These are phyloP conservation scores for Gastrophysa polygoni DNA, from an alignment of 2,888 invertebrate species.

Conservation along the genomic window DNA sequence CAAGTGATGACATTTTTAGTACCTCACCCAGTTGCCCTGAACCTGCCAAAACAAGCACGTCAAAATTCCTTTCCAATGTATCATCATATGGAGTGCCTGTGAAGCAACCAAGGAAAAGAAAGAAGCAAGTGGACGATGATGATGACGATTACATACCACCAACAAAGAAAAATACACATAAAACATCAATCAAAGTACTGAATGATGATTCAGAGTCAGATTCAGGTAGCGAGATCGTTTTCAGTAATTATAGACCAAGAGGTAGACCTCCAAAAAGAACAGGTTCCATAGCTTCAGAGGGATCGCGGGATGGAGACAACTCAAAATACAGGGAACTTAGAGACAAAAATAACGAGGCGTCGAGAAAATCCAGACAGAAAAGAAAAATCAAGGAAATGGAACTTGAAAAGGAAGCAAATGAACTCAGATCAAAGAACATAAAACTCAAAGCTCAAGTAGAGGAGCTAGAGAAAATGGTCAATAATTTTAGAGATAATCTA, in stretches of 20 bases:
- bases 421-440: slow-evolving; percentile 68
- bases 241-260: slow-evolving; percentile 42
- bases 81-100: slow-evolving; percentile 29
- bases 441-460: slow-evolving; percentile 69
- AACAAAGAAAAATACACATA: slow-evolving; percentile 20
- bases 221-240: slow-evolving; percentile 36
- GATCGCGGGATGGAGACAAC: slow-evolving; percentile 54
- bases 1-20: slow-evolving; percentile 30
- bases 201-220: slow-evolving; percentile 35
- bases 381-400: slow-evolving; percentile 66
- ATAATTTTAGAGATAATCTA: slow-evolving; percentile 68
- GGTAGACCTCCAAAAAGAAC: slow-evolving; percentile 64
- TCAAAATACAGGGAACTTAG: slow-evolving; percentile 68
- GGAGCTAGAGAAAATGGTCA: slow-evolving; percentile 71
- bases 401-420: slow-evolving; percentile 58
- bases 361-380: slow-evolving; percentile 74
- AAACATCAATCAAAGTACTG: not conserved
- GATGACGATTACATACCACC: slow-evolving; percentile 54
- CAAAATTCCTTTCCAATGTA: slow-evolving; percentile 4
- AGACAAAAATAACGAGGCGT: slow-evolving; percentile 81
- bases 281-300: slow-evolving; percentile 56
- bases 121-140: slow-evolving; percentile 39
- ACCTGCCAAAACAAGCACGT: not conserved
- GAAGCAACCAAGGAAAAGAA: slow-evolving; percentile 34
- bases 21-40: slow-evolving; percentile 4